Evolutionary conservation across 2,113 vertebrate genomes (phyloP).

Genomic region (Collichthys lucidus): DNA sequence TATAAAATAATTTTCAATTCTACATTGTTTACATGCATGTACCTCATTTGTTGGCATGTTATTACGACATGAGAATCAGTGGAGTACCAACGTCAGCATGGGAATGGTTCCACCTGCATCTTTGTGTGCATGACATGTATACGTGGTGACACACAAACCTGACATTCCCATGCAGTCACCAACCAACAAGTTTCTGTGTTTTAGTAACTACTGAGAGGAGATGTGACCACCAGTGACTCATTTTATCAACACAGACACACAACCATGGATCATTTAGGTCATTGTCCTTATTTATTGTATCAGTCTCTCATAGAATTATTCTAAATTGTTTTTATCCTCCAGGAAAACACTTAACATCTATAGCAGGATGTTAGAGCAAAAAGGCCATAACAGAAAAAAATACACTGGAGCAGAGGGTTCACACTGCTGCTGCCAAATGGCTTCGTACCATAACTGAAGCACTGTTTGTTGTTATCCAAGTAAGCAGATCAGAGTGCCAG

Average conservation of each 20-base stretch:
- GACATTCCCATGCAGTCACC: not conserved
- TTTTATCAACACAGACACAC: not conserved
- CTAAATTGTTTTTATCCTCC: not conserved
- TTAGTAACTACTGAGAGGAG: not conserved
- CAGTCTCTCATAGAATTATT: not conserved
- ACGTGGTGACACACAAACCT: not conserved
- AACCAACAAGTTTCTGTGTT: not conserved
- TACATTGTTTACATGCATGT: no score
- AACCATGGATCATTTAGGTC: not conserved
- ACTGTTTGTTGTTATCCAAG: constrained; percentile 11
- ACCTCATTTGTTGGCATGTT: no score
- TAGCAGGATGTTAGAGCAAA: not conserved
- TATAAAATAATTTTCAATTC: no score
- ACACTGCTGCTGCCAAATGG: not conserved
- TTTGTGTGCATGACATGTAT: not conserved
- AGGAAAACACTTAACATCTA: constrained; percentile 7
- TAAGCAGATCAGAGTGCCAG: not conserved
- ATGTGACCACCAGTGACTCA: not conserved
- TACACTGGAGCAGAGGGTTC: constrained; percentile 2
- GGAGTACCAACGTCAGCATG: no score
- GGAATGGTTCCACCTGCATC: no score
- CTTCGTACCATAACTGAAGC: constrained; percentile 5
- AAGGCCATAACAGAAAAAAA: not conserved
- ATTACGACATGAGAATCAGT: no score
- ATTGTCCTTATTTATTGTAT: no score